Evolutionary conservation across 1,140 invertebrate genomes (phyloP).

Genomic region (Ceratina japonica): DNA sequence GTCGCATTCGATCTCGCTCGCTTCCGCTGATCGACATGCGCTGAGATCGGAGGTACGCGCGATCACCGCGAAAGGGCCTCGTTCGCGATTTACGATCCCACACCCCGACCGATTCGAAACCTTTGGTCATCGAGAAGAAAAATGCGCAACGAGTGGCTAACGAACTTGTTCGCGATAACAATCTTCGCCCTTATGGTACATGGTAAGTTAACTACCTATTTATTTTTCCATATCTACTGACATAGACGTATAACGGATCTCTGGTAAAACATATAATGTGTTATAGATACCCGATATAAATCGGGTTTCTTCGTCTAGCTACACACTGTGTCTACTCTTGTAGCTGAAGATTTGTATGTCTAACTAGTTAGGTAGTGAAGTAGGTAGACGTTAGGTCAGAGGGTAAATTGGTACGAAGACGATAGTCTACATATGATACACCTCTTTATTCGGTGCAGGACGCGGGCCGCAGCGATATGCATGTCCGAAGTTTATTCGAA

Average conservation of each 20-base stretch:
- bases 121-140: constrained; percentile 38
- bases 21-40: constrained; percentile 4
- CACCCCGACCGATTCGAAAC: neutral
- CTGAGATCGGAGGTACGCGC: neutral
- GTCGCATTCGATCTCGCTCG: too few relatives aligned
- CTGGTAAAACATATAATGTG: too few relatives aligned
- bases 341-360: too few relatives aligned
- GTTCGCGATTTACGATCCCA: constrained; percentile 28
- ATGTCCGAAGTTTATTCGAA: constrained; percentile 6
- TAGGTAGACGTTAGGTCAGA: too few relatives aligned
- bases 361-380: too few relatives aligned
- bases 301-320: too few relatives aligned
- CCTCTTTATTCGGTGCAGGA: too few relatives aligned
- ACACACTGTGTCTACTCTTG: too few relatives aligned
- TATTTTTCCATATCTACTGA: neutral
- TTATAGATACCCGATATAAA: too few relatives aligned
- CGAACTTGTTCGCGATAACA: constrained; percentile 37
- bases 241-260: too few relatives aligned
- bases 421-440: too few relatives aligned
- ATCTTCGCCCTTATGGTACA: constrained; percentile 46
- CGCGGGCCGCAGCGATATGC: constrained; percentile 1
- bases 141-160: constrained; percentile 51
- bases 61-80: constrained; percentile 9
- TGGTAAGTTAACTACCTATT: constrained; percentile 33
- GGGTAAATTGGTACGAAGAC: too few relatives aligned